Evolutionary conservation across 2,113 vertebrate genomes (phyloP), one percentile per base, ranked within the genome.

Genomic region (Pollachius pollachius): DNA sequence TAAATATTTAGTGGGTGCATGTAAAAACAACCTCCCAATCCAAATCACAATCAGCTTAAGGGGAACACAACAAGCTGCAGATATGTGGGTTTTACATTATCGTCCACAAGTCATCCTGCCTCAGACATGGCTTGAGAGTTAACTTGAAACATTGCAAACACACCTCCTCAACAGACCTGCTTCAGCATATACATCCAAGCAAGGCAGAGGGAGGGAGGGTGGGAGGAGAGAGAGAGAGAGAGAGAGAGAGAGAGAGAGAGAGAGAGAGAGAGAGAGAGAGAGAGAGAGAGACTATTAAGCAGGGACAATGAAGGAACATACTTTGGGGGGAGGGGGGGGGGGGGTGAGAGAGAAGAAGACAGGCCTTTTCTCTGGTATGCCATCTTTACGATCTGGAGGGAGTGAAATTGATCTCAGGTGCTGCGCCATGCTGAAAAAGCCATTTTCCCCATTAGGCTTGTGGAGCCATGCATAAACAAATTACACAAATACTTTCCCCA

Each of bases 401-500:
- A 68, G 81, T 80, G 79, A 89, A 91, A 90, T 90, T 89, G 76
- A 86, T 87, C 82, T 90, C 88, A 89, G 88, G 86, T 90, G 88
- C 78, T 78, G 76, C 65, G 70, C 73, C 75, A 87, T 86, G 65
- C 77, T 19, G 72, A 83, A 77, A 86, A 84, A 85, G 79, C 81
- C 77, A 84, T 85, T 90, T 89, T 64, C 78, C 83, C 76, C 81
- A 88, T 90, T 90, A 86, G 71, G 70, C 70, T 81, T 71, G 73
- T 65, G 76, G 83, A 88, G 87, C 87, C 73, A 81, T 71, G 80
- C 75, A 73, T 90, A 91, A 92, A 93, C 82, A 91, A 90, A 88
- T 90, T 87, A 87, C 75, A 85, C 80, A 80, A 90, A 88, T 84
- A 85, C 87, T 89, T 90, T 89, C 70, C 80, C 83, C 73, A 81